phyloP scores from a whole-genome alignment of 1,140 invertebrate genomes.

The Chionoecetes opilio region DNA sequence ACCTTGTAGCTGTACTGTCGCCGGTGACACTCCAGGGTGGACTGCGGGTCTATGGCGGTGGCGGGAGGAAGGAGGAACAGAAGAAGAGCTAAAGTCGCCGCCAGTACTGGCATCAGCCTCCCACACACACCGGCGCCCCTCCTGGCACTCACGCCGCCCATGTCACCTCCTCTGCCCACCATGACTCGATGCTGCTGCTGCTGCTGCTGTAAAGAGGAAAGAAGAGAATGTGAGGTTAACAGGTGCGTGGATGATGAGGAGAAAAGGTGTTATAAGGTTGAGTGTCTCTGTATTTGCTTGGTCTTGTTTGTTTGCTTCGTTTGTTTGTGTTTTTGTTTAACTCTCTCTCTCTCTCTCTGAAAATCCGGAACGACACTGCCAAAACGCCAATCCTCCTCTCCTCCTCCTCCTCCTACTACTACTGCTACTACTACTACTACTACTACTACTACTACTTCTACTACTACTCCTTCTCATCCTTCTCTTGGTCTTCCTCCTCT shows the following conservation, averaged over 20 bases:
- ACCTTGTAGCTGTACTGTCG: slow-evolving; percentile 84
- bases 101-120: slow-evolving; percentile 23
- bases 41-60: slow-evolving; percentile 77
- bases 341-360: background rate
- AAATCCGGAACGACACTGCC: too few relatives aligned
- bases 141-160: background rate
- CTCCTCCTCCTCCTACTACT: too few relatives aligned
- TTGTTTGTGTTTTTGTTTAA: background rate
- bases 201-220: background rate
- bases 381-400: background rate
- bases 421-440: too few relatives aligned
- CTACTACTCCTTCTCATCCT: too few relatives aligned
- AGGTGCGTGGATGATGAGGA: background rate
- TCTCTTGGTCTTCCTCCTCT: too few relatives aligned
- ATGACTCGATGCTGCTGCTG: slow-evolving; percentile 53
- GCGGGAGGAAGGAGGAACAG: slow-evolving; percentile 52
- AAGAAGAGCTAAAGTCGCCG: background rate
- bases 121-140: slow-evolving; percentile 35
- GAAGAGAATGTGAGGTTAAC: background rate
- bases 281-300: background rate
- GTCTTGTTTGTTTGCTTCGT: background rate
- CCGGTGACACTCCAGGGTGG: slow-evolving; percentile 84
- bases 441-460: too few relatives aligned
- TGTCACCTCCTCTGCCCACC: background rate
- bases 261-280: background rate